A percentile compares a stretch with the other conserved stretches of the same genome.
These are phyloP conservation scores for Ammodramus savannarum DNA, from an alignment of 2,113 vertebrate species.

Conservation along the genomic window DNA sequence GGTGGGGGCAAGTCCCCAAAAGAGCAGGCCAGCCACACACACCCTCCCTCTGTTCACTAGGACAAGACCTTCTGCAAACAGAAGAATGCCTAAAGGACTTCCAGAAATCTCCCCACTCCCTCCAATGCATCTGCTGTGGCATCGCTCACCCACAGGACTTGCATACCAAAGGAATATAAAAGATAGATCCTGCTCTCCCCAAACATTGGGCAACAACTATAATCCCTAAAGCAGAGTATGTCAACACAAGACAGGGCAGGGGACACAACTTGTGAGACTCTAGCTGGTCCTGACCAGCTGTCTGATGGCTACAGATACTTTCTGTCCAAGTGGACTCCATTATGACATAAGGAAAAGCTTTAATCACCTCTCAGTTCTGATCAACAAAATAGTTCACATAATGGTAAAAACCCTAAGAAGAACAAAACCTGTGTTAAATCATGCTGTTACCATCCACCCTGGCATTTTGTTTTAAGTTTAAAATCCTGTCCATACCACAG, in stretches of 20 bases:
- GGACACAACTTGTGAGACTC: not conserved
- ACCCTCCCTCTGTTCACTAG: not conserved
- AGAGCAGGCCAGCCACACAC: not conserved
- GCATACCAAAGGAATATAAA: not conserved
- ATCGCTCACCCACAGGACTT: accelerated
- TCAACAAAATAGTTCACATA: not conserved
- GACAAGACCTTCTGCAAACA: not conserved
- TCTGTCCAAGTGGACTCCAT: not conserved
- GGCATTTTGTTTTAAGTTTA: not conserved
- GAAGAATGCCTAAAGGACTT: not conserved
- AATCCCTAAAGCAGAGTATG: not conserved
- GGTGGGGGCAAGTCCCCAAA: not conserved
- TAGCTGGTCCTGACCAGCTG: not conserved
- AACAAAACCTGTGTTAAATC: not conserved
- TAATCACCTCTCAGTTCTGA: not conserved
- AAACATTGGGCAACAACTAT: not conserved
- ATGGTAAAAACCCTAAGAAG: not conserved
- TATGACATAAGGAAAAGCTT: not conserved
- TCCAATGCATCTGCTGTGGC: not conserved
- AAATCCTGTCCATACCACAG: not conserved
- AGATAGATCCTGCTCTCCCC: not conserved
- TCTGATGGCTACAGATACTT: not conserved
- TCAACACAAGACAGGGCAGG: not conserved
- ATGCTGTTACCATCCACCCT: not conserved
- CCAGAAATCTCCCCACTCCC: not conserved